A percentile compares a stretch with the other conserved stretches of the same genome.
Evolutionary conservation across 2,888 invertebrate species (phyloP).

Genomic region (Alloscopus bannaensis): DNA sequence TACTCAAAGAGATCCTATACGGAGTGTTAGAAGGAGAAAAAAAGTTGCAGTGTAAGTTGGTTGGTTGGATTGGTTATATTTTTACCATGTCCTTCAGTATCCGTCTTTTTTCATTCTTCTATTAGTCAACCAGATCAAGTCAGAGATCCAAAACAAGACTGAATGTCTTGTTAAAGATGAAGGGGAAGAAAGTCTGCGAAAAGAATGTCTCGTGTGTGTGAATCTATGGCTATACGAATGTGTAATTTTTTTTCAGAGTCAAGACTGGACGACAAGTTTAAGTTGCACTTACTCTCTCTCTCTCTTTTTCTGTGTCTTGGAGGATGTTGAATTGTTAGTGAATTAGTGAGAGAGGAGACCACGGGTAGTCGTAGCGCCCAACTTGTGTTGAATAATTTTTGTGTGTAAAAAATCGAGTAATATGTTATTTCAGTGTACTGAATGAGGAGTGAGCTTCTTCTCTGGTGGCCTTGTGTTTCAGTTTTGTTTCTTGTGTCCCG

Average conservation of each 20-base stretch:
- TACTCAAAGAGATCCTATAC: not conserved
- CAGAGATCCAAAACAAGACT: slow-evolving; percentile 39
- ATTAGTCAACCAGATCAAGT: slow-evolving; percentile 55
- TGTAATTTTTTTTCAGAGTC: too few relatives aligned
- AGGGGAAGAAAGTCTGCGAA: slow-evolving; percentile 27
- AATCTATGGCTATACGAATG: too few relatives aligned
- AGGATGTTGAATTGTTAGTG: slow-evolving; percentile 3
- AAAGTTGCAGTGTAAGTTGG: not conserved
- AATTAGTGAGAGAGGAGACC: slow-evolving; percentile 1
- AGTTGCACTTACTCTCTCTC: too few relatives aligned
- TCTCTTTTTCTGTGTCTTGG: too few relatives aligned
- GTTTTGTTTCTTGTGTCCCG: slow-evolving; percentile 20
- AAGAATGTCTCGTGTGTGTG: too few relatives aligned
- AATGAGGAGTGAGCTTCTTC: slow-evolving; percentile 34
- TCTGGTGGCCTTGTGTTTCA: not conserved
- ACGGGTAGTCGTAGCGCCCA: slow-evolving; percentile 32
- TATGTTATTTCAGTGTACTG: slow-evolving; percentile 1
- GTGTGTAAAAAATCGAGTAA: slow-evolving; percentile 9
- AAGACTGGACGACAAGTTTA: too few relatives aligned
- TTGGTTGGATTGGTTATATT: slow-evolving; percentile 23
- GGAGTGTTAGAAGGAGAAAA: not conserved
- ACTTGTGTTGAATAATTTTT: slow-evolving; percentile 3
- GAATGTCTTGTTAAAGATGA: slow-evolving; percentile 25
- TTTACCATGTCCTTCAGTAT: slow-evolving; percentile 14
- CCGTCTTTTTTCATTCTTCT: slow-evolving; percentile 34